Conservation (phyloP, 2,113 vertebrate genomes). For the Chaetura pelagica region DNA sequence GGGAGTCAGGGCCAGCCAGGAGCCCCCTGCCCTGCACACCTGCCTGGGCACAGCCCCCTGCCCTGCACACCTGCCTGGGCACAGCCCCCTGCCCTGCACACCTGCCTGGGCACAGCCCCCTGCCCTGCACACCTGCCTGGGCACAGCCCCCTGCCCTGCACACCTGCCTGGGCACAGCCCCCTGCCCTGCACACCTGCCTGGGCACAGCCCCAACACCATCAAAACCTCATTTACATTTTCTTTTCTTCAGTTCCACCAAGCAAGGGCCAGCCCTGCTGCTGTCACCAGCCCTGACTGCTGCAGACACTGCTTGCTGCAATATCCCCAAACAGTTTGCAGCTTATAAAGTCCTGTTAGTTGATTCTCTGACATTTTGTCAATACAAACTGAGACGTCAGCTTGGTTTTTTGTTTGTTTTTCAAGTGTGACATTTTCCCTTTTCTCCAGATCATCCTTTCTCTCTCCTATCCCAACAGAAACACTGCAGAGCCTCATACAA, state of each 20-base stretch:
- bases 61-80: not conserved
- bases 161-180: rapidly evolving
- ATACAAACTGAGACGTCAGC: not conserved
- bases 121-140: too few relatives aligned
- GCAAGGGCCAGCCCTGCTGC: not conserved
- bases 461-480: not conserved
- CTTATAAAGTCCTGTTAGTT: not conserved
- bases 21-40: not conserved
- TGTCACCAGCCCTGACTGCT: not conserved
- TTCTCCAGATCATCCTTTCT: not conserved
- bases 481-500: not conserved
- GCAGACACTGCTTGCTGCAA: not conserved
- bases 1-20: rapidly evolving
- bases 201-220: too few relatives aligned
- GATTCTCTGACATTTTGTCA: not conserved
- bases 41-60: too few relatives aligned
- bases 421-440: not conserved
- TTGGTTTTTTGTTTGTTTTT: not conserved
- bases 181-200: too few relatives aligned
- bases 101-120: rapidly evolving
- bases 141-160: not conserved
- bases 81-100: rapidly evolving
- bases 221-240: not conserved
- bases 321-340: not conserved
- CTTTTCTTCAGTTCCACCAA: not conserved